These are phyloP conservation scores for Cheilinus undulatus DNA, from an alignment of 2,113 vertebrate genomes.

Conservation along the genomic window DNA sequence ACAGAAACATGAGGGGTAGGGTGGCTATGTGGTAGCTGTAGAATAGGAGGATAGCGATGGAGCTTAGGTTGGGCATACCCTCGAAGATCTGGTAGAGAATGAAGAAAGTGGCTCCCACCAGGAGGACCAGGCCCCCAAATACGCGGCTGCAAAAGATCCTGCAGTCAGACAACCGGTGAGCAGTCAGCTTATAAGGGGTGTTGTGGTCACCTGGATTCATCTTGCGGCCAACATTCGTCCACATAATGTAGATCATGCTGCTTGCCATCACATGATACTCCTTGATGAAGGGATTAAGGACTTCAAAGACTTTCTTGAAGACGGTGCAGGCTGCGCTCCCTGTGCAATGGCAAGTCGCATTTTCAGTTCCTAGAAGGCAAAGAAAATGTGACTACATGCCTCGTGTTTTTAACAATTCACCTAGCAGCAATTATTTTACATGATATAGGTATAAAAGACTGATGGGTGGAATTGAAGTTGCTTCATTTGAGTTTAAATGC, in stretches of 20 bases:
- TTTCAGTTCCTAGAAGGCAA: slow-evolving; percentile 1
- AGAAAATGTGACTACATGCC: not conserved
- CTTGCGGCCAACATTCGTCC: slow-evolving; percentile 90
- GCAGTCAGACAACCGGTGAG: slow-evolving; percentile 69
- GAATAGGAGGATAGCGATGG: slow-evolving; percentile 83
- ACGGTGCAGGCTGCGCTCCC: slow-evolving; percentile 74
- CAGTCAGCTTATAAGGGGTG: slow-evolving; percentile 67
- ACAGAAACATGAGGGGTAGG: slow-evolving; percentile 87
- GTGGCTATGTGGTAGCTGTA: slow-evolving; percentile 86
- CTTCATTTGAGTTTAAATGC: too few relatives aligned
- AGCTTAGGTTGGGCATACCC: slow-evolving; percentile 27
- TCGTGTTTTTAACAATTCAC: too few relatives aligned
- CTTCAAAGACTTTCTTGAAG: slow-evolving; percentile 88
- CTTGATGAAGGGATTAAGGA: slow-evolving; percentile 92
- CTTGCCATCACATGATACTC: slow-evolving; percentile 91
- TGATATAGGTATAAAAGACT: too few relatives aligned
- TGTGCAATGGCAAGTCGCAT: slow-evolving; percentile 79
- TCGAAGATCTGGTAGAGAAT: slow-evolving; percentile 89
- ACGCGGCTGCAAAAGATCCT: slow-evolving; percentile 77
- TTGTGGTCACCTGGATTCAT: not conserved
- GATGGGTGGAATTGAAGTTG: too few relatives aligned
- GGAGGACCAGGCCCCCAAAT: slow-evolving; percentile 78
- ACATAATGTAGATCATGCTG: slow-evolving; percentile 91
- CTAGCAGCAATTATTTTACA: too few relatives aligned
- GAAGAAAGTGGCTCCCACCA: slow-evolving; percentile 82